Base-by-base conservation (phyloP, 2,113 vertebrate genomes). In the Halcyon senegalensis region DNA sequence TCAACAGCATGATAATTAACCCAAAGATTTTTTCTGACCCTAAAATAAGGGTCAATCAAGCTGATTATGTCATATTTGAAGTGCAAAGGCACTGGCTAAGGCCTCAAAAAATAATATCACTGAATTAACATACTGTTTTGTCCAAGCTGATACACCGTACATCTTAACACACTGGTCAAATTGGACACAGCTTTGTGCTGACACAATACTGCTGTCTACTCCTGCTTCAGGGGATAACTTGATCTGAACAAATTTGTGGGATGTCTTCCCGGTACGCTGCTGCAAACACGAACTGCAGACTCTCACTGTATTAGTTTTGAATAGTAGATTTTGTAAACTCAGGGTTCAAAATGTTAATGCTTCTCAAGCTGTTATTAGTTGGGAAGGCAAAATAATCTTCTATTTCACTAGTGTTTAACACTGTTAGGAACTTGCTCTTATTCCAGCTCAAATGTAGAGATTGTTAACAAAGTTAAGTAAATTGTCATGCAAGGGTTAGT, bases 361-460 rank as follows among this genome's bases (percentile, higher is more conserved):
- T 97, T 96, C 70, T 87, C 73, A 91, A 93, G 95, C 37, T 95
- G 21, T 75, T 90, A 35, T 89, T 92, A 78, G 59, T 93, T 94
- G 80, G 75, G 85, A 95, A 97, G 87, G 82, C 28, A 92, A 97
- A 88, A 33, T 56, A 90, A 60, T 94, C 77, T 91, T 88, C 66
- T 93, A n/a, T 95, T 96, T 97, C 84, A 84, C 80, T 27, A 33
- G 30, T 82, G 80, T 51, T 95, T 95, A 96, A 94, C 37, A 46
- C 66, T 81, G 31, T 97, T 91, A 95, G 85, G 90, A 97, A 89
- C 78, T 95, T 94, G 58, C 78, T 92, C 56, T 97, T 96, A 88
- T 93, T 97, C 87, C 85, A 96, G 58, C 50, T 96, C 75, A 94
- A 83, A 74, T 95, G 12, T 72, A 56, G 82, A 72, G 8, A 39